These are phyloP conservation scores for Archips xylosteana DNA, from an alignment of 2,888 invertebrate species.

Conservation along the genomic window DNA sequence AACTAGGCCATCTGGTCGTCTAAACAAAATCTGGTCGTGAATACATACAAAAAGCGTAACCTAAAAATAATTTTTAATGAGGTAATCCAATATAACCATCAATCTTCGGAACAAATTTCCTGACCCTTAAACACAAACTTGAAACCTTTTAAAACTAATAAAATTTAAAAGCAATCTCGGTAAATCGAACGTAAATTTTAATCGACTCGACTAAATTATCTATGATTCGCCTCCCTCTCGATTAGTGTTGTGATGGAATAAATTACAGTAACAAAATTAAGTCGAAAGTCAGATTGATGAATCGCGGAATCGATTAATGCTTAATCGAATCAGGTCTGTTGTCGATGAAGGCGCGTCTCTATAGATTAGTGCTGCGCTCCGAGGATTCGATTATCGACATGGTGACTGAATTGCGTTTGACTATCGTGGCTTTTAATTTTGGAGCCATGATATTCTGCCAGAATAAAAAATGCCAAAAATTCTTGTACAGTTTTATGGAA, in stretches of 20 bases:
- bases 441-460: constrained; percentile 11
- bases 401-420: constrained; percentile 23
- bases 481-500: no score
- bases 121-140: constrained; percentile 13
- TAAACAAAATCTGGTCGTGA: no score
- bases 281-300: constrained; percentile 10
- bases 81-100: constrained; percentile 20
- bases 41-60: background rate
- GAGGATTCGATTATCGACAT: constrained; percentile 28
- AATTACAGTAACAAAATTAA: constrained; percentile 20
- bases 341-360: constrained; percentile 19
- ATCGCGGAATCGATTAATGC: background rate
- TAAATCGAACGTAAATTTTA: constrained; percentile 10
- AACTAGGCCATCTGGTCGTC: no score
- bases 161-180: constrained; percentile 15
- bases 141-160: constrained; percentile 23
- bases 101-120: constrained; percentile 8
- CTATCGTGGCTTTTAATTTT: constrained; percentile 29
- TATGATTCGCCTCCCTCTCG: constrained; percentile 19
- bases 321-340: constrained; percentile 13
- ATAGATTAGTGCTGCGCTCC: constrained; percentile 14
- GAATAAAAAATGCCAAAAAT: no score
- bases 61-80: constrained; percentile 6
- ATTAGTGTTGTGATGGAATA: constrained; percentile 31
- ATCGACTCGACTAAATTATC: constrained; percentile 22